A percentile compares a stretch with the other conserved stretches of the same genome.
Evolutionary conservation across 2,797 vertebrate species (phyloP).

Genomic region (Danio albolineatus): DNA sequence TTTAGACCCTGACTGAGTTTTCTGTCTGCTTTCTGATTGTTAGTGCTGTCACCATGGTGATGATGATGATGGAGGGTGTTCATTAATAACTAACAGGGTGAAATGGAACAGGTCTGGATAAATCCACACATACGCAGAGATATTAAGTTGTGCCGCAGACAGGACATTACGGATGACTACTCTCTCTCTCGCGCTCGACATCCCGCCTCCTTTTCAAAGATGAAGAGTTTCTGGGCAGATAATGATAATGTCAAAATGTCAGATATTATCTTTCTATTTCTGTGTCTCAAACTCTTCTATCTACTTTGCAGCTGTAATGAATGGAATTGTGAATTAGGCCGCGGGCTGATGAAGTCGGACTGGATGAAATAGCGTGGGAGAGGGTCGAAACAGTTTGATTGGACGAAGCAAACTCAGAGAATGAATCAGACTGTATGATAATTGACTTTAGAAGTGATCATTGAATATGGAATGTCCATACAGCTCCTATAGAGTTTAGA

Average conservation of each 20-base stretch:
- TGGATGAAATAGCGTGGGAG: constrained; percentile 11
- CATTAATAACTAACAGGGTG: constrained; percentile 51
- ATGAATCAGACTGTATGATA: constrained; percentile 29
- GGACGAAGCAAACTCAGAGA: neutral
- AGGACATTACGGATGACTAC: constrained; percentile 15
- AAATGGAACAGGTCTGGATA: constrained; percentile 36
- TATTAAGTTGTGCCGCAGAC: constrained; percentile 30
- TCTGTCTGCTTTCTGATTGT: neutral
- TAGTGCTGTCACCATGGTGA: constrained; percentile 15
- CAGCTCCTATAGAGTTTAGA: neutral
- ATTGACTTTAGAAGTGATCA: constrained; percentile 25
- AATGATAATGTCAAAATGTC: constrained; percentile 55
- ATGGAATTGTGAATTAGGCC: constrained; percentile 42
- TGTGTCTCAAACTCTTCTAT: constrained; percentile 37
- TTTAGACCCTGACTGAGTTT: neutral
- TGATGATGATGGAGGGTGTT: constrained; percentile 11
- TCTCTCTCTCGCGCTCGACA: neutral
- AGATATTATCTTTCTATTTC: constrained; percentile 38
- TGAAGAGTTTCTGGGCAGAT: constrained; percentile 36
- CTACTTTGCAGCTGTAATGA: constrained; percentile 47
- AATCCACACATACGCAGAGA: constrained; percentile 2
- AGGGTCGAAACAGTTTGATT: constrained; percentile 13
- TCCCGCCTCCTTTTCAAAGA: neutral
- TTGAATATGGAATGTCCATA: neutral
- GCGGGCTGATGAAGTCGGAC: constrained; percentile 17